phyloP scores from a whole-genome alignment of 2,888 invertebrate species.

The Drosophila mayaguana region DNA sequence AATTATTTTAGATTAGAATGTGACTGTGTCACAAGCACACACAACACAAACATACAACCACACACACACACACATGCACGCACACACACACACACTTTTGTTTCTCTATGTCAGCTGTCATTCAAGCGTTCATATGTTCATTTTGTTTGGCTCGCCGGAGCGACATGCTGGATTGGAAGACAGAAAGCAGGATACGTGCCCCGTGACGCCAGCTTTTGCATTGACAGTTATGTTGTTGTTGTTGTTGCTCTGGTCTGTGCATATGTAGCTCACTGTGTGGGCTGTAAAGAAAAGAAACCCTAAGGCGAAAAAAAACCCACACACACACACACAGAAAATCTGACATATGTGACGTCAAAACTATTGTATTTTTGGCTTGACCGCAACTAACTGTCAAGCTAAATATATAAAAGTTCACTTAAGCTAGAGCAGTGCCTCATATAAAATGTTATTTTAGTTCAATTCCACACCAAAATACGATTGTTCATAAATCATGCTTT shows the following conservation, averaged over 20 bases:
- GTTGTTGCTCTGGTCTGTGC: slow-evolving; percentile 27
- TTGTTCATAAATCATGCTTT: not conserved
- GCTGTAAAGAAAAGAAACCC: slow-evolving; percentile 16
- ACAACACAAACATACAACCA: slow-evolving; percentile 28
- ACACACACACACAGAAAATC: not conserved
- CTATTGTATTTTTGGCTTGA: slow-evolving; percentile 15
- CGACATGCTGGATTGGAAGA: slow-evolving; percentile 38
- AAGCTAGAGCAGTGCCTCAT: not conserved
- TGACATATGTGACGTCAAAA: slow-evolving; percentile 27
- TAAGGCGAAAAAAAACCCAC: slow-evolving; percentile 1
- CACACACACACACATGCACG: slow-evolving; percentile 19
- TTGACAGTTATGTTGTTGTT: slow-evolving; percentile 56
- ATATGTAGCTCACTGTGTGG: slow-evolving; percentile 19
- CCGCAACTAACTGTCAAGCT: slow-evolving; percentile 3
- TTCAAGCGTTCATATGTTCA: slow-evolving; percentile 72
- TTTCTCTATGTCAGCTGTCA: slow-evolving; percentile 81
- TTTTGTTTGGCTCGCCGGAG: slow-evolving; percentile 45
- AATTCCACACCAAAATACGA: not conserved
- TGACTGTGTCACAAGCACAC: slow-evolving; percentile 73
- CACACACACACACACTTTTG: slow-evolving; percentile 50
- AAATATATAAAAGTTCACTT: slow-evolving; percentile 3
- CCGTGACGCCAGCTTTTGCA: slow-evolving; percentile 63
- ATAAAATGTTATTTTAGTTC: not conserved
- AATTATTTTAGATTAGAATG: slow-evolving; percentile 82
- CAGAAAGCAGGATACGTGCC: slow-evolving; percentile 72